Base-by-base conservation (phyloP, 2,888 invertebrate species). In the Chironomus riparius region DNA sequence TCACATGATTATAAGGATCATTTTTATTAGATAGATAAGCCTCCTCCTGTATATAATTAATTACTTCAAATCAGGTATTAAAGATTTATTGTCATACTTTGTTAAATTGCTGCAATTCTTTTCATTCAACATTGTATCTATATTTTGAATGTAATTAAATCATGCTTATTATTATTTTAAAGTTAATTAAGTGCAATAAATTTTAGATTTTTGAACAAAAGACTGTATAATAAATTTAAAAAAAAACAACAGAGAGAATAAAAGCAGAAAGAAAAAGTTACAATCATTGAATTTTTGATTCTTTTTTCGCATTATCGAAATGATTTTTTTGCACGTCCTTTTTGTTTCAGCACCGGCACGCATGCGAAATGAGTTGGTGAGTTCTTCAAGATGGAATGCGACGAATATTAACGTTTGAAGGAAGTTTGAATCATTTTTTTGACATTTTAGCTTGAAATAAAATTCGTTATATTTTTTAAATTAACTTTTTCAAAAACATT, bases 151-250 rank as follows among this genome's bases (percentile, higher is more conserved):
- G 56, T 56, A 56, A 56, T 18, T 56, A 56, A 15, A 50, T 15
- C 18, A 56, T 15, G 18, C 13, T 22, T 24, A 24, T 24, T 22
- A 65, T 6, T 24, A 24, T 65, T 7, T 13, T 65, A 24, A 24
- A 65, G 65, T 65, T 65, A 65, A 65, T 65, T 65, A 65, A 65
- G 65, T 65, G 65, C 65, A 65, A 65, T 65, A 65, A 18, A 21
- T 21, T 38, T 65, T 65, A 65, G 21, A 65, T 65, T 24, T 65
- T 65, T 21, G 22, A 65, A 21, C 12, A 65, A 65, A 65, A 65
- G 65, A 65, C 65, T 65, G 65, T 65, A 65, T 24, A 13, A 65
- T 65, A 65, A 65, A 13, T 65, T 13, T 65, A 21, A 65, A 62
- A 18, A 10, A 4, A 21, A 65, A 65, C 38, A 21, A 65, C 24